phyloP scores from a whole-genome alignment of 2,113 vertebrate genomes.

The Arvicanthis niloticus region DNA sequence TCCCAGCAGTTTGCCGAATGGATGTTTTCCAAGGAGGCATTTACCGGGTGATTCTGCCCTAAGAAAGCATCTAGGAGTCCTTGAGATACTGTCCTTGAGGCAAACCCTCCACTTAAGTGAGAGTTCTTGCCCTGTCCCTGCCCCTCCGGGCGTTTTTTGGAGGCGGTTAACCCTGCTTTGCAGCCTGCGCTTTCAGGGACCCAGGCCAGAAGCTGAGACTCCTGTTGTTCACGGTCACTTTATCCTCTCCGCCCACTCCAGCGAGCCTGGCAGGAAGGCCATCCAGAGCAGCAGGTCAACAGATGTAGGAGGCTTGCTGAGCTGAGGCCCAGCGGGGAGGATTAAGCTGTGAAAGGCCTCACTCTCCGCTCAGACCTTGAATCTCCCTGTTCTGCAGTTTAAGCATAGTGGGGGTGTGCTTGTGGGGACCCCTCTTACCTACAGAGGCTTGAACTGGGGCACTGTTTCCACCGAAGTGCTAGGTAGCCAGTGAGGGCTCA shows the following conservation, averaged over 20 bases:
- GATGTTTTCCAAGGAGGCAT: background rate
- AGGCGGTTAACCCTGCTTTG: background rate
- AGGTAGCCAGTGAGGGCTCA: conserved; percentile 73
- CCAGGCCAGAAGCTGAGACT: conserved; percentile 63
- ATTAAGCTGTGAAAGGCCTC: background rate
- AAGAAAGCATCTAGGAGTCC: background rate
- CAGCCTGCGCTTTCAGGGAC: conserved; percentile 34
- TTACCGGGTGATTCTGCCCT: background rate
- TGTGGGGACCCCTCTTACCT: background rate
- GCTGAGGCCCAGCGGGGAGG: conserved; percentile 15
- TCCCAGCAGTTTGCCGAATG: background rate
- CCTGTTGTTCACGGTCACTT: conserved; percentile 52
- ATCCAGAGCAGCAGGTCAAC: background rate
- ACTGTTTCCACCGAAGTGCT: conserved; percentile 65
- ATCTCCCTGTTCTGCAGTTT: background rate
- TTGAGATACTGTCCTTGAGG: background rate
- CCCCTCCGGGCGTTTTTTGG: background rate
- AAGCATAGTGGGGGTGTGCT: conserved; percentile 16
- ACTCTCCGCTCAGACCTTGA: conserved; percentile 23
- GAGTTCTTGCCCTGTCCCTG: background rate
- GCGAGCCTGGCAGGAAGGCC: conserved; percentile 15
- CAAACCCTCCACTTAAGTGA: background rate
- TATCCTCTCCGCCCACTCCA: background rate
- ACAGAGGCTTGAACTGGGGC: conserved; percentile 23
- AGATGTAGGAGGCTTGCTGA: background rate